These are phyloP conservation scores for Tetragonula clypearis DNA, from an alignment of 1,140 invertebrate species.

Conservation along the genomic window DNA sequence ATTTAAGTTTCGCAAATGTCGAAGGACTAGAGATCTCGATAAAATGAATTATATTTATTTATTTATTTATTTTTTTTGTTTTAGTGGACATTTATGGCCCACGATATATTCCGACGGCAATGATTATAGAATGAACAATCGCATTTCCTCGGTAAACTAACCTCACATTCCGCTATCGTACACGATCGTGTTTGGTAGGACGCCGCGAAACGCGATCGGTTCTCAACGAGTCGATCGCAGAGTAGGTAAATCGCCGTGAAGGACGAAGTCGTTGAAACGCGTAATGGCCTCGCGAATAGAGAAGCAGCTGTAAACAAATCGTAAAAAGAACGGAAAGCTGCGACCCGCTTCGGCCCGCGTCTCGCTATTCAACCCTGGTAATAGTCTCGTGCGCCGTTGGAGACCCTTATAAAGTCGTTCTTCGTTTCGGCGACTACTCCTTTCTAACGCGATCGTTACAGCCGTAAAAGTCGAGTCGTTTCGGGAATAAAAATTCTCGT, in stretches of 20 bases:
- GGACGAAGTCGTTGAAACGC: conserved; percentile 60
- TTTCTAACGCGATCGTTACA: conserved; percentile 76
- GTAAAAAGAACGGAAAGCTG: conserved; percentile 71
- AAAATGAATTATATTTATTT: not conserved
- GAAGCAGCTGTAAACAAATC: conserved; percentile 76
- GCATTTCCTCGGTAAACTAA: not conserved
- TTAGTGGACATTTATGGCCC: not conserved
- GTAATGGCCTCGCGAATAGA: conserved; percentile 45
- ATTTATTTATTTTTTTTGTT: too few relatives aligned
- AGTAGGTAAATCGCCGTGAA: conserved; percentile 44
- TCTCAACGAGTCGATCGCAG: conserved; percentile 8
- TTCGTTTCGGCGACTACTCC: conserved; percentile 70
- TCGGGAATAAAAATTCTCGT: conserved; percentile 68
- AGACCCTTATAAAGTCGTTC: conserved; percentile 72
- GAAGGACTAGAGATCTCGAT: not conserved
- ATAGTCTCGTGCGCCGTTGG: conserved; percentile 50
- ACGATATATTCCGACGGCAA: not conserved
- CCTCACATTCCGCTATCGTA: not conserved
- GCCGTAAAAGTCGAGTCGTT: conserved; percentile 73
- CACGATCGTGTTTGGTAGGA: not conserved
- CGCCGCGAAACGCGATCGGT: not conserved
- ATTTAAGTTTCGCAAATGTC: not conserved
- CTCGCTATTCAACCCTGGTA: conserved; percentile 67
- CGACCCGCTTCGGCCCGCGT: conserved; percentile 56
- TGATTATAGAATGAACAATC: too few relatives aligned